A percentile compares a stretch with the other conserved stretches of the same genome.
Conservation (phyloP, 2,888 invertebrate species). For the Caenorhabditis japonica region DNA sequence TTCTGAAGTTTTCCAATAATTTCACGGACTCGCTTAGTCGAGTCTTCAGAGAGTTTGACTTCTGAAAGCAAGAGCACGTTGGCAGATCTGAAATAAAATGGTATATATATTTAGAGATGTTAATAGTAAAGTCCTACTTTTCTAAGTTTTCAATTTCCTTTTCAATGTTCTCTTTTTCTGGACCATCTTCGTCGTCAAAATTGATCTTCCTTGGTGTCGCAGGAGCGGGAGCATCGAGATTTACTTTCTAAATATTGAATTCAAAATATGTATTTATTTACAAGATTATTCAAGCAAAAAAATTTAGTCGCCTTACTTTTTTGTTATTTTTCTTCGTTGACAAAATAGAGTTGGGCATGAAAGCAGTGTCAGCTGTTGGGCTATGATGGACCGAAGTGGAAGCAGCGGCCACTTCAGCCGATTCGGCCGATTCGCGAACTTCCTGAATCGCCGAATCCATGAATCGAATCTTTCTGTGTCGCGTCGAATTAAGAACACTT, state of each 20-base stretch:
- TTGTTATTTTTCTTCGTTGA: slow-evolving; percentile 18
- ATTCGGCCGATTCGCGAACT: slow-evolving; percentile 25
- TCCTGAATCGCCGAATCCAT: slow-evolving; percentile 28
- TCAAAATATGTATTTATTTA: too few relatives aligned
- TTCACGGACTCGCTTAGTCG: background rate
- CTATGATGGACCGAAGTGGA: slow-evolving; percentile 3
- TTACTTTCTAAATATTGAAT: background rate
- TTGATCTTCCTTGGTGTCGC: background rate
- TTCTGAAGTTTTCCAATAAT: background rate
- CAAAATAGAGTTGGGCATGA: slow-evolving; percentile 29
- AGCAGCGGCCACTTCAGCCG: slow-evolving; percentile 11
- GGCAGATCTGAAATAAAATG: slow-evolving; percentile 1
- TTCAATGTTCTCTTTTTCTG: slow-evolving; percentile 3
- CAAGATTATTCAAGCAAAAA: too few relatives aligned
- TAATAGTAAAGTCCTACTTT: background rate
- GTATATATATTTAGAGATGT: background rate
- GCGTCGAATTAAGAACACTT: background rate
- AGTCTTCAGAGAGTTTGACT: background rate
- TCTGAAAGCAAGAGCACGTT: background rate
- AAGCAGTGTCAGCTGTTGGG: slow-evolving; percentile 10
- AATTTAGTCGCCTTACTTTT: too few relatives aligned
- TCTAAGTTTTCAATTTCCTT: background rate
- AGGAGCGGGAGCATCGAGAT: background rate
- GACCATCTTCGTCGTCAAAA: slow-evolving; percentile 14
- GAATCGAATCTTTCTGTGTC: slow-evolving; percentile 18